These are phyloP conservation scores for Hippocampus comes DNA, from an alignment of 2,113 vertebrate genomes.

Conservation along the genomic window DNA sequence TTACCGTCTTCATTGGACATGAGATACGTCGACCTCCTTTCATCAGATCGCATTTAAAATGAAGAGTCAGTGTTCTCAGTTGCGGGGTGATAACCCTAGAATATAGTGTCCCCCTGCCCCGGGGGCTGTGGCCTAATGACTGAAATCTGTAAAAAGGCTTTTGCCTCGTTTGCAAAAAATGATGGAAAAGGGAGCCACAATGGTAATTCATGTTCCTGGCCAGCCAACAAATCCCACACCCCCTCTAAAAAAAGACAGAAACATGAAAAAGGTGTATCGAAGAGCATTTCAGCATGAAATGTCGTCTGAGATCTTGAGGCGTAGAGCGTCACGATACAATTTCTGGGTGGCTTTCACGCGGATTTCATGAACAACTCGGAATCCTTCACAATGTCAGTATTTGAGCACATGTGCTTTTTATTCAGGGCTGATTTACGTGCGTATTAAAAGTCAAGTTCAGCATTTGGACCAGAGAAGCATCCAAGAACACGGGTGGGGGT, in stretches of 20 bases:
- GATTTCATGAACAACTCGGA: constrained; percentile 31
- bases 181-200: no score
- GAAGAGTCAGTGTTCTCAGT: no score
- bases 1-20: no score
- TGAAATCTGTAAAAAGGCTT: no score
- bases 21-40: no score
- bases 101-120: no score
- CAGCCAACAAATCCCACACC: no score
- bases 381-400: background rate
- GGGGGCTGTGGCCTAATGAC: no score
- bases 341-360: constrained; percentile 15
- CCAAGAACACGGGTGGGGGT: constrained; percentile 53
- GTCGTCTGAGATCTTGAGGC: background rate
- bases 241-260: background rate
- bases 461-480: constrained; percentile 12
- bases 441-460: constrained; percentile 48
- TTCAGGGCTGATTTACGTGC: constrained; percentile 29
- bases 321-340: background rate
- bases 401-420: constrained; percentile 36
- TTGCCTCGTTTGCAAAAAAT: no score
- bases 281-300: constrained; percentile 15
- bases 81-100: no score
- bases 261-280: constrained; percentile 10
- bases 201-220: no score
- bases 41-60: no score